These are phyloP conservation scores for Drosophila sucinea DNA, from an alignment of 1,140 invertebrate genomes.

Conservation along the genomic window DNA sequence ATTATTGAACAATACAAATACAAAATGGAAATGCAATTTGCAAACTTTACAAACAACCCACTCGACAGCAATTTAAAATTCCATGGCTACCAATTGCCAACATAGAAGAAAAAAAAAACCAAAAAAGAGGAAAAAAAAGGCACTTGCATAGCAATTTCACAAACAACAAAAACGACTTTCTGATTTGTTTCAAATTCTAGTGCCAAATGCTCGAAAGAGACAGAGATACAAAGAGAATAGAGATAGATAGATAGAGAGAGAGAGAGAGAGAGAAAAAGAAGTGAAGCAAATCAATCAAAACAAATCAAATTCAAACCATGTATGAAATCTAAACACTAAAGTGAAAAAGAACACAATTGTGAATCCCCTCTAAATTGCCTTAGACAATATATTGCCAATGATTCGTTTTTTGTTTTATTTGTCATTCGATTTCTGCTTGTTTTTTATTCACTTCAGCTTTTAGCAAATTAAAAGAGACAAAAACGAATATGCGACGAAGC, in stretches of 20 bases:
- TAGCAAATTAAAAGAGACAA: slow-evolving; percentile 45
- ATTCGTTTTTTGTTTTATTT: not conserved
- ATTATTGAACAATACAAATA: slow-evolving; percentile 32
- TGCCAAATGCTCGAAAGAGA: slow-evolving; percentile 43
- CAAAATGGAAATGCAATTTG: slow-evolving; percentile 40
- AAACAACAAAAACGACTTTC: slow-evolving; percentile 29
- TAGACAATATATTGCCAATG: slow-evolving; percentile 7
- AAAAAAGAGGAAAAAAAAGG: slow-evolving; percentile 34
- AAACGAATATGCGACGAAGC: not conserved
- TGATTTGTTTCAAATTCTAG: slow-evolving; percentile 64
- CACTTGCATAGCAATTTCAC: slow-evolving; percentile 48
- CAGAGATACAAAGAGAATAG: slow-evolving; percentile 10
- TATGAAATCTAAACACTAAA: slow-evolving; percentile 48
- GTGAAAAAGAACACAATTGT: slow-evolving; percentile 29
- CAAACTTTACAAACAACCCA: slow-evolving; percentile 55
- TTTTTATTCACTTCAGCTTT: slow-evolving; percentile 25
- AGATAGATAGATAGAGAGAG: not conserved
- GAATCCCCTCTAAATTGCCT: slow-evolving; percentile 5
- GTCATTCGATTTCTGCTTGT: not conserved
- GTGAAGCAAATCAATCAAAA: slow-evolving; percentile 62
- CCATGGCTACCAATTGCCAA: slow-evolving; percentile 56
- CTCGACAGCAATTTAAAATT: slow-evolving; percentile 65
- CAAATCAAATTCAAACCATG: slow-evolving; percentile 56
- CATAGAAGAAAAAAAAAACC: slow-evolving; percentile 37
- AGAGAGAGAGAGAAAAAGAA: slow-evolving; percentile 2